Evolutionary conservation across 2,113 vertebrate species (phyloP).

Genomic region (Gavia stellata): DNA sequence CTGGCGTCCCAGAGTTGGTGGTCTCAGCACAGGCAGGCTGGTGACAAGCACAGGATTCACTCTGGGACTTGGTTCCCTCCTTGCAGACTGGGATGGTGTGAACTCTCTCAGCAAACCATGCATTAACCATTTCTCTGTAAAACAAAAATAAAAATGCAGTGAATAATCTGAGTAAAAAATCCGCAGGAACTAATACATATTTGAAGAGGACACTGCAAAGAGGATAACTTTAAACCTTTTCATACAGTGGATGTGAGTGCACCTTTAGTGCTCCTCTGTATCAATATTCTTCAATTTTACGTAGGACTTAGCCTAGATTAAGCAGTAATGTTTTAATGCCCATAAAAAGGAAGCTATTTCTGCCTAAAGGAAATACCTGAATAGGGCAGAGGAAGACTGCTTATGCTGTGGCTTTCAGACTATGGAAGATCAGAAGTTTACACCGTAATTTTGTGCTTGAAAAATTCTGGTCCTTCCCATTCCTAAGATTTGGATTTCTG

Average conservation of each 20-base stretch:
- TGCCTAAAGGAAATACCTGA: background rate
- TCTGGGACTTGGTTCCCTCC: slow-evolving; percentile 69
- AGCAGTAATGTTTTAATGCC: background rate
- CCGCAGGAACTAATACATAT: background rate
- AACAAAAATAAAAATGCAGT: background rate
- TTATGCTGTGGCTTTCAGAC: background rate
- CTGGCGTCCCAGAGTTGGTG: slow-evolving; percentile 76
- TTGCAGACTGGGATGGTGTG: slow-evolving; percentile 86
- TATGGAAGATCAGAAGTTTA: background rate
- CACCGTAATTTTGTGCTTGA: background rate
- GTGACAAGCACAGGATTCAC: slow-evolving; percentile 67
- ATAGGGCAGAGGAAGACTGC: background rate
- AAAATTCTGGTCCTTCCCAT: background rate
- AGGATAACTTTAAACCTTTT: background rate
- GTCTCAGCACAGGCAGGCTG: slow-evolving; percentile 60
- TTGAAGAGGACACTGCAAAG: background rate
- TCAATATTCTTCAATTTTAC: background rate
- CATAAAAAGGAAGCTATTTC: background rate
- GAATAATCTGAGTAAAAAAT: background rate
- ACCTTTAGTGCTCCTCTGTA: background rate
- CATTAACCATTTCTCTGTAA: slow-evolving; percentile 97
- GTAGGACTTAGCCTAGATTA: background rate
- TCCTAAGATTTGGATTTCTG: background rate
- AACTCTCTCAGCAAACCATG: slow-evolving; percentile 95
- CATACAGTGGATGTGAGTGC: background rate